Base-by-base conservation (phyloP, 2,113 vertebrate genomes). In the Hypanus sabinus region DNA sequence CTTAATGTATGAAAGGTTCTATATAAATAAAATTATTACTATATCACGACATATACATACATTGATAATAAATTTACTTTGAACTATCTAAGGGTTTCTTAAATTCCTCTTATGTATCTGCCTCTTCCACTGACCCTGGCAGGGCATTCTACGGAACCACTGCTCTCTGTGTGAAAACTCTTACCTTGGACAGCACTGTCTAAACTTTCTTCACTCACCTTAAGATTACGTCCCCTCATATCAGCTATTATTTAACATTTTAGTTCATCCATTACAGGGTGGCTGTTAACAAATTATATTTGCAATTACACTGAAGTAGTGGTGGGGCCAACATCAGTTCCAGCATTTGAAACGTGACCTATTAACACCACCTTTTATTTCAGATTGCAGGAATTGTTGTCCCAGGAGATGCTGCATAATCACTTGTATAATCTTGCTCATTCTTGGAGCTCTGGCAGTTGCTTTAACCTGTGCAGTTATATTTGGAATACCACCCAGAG, bases 321-420 rank as follows among this genome's bases (percentile, higher is more conserved):
- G 27, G 83, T 57, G 79, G 16, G 30, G 30, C 8, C 91, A 38
- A 30, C 68, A 93, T 36, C 38, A 55, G 71, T 93, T 93, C 36
- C 36, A 93, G 68, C 38, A 30, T 93, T 93, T 73, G 38, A 75
- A 93, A 93, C 68, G 30, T 73, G 91, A 93, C 68, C 70, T 73
- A 55, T 55, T 93, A 71, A 55, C 36, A 93, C 33, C 65, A 90
- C 57, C 57, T 65, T 93, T 46, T 93, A 36, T 71, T 46, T 75
- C 18, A 95, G 90, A 30, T 94, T 95, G 4, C 90, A 95, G 93
- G 83, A 95, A 94, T 55, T 94, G 76, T 94, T 93, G n/a, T 33
- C 77, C 80, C 16, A 94, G 87, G 62, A 94, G 77, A 80, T 93
- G 65, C n/a, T 80, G 95, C 93, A 27, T 94, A 71, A 73, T 94